These are phyloP conservation scores for Philonicus albiceps DNA, from an alignment of 2,888 invertebrate species.

Conservation along the genomic window DNA sequence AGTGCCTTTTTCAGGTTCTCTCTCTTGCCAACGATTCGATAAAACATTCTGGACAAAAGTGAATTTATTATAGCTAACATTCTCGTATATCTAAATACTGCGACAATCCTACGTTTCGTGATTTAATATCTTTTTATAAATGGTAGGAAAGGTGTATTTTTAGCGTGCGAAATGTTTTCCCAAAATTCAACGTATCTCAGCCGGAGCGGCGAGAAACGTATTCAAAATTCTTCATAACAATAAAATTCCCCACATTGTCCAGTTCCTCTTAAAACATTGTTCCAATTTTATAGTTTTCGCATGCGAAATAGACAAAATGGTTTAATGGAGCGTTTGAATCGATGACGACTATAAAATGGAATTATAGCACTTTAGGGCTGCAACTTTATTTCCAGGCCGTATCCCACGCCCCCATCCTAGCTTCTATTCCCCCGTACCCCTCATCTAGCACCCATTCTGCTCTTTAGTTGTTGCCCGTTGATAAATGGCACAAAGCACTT, in stretches of 20 bases:
- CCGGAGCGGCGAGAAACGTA: background rate
- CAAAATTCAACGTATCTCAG: background rate
- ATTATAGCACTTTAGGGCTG: slow-evolving; percentile 47
- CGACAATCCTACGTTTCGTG: background rate
- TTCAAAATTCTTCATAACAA: background rate
- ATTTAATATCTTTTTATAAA: background rate
- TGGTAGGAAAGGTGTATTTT: background rate
- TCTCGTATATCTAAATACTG: background rate
- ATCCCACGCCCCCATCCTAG: background rate
- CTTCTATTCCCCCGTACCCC: background rate
- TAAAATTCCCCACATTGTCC: background rate
- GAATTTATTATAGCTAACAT: background rate
- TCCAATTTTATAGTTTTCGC: slow-evolving; percentile 23
- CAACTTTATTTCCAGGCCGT: slow-evolving; percentile 18
- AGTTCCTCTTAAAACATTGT: slow-evolving; percentile 7
- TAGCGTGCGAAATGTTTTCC: background rate
- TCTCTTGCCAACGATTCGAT: background rate
- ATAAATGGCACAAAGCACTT: slow-evolving; percentile 52
- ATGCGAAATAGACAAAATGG: slow-evolving; percentile 42
- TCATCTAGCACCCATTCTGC: background rate
- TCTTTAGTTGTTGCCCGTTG: slow-evolving; percentile 41
- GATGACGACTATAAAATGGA: slow-evolving; percentile 47
- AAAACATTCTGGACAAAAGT: background rate
- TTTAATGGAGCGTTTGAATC: slow-evolving; percentile 48
- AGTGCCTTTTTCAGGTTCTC: background rate